Conservation (phyloP, 2,113 vertebrate genomes). For the Macaca fascicularis region DNA sequence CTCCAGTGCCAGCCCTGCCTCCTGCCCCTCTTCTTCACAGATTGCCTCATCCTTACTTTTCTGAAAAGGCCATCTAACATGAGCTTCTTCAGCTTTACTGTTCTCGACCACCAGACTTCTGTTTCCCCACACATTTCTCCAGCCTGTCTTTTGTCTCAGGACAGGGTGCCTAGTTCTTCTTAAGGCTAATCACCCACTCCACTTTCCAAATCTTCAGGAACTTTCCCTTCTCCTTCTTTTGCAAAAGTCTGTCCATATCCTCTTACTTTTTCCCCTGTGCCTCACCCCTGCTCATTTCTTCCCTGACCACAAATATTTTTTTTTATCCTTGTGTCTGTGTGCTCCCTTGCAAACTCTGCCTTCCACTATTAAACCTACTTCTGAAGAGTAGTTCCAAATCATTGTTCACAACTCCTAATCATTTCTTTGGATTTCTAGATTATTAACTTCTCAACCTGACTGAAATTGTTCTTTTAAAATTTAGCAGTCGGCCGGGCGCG, state of each 20-base stretch:
- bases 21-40: not conserved
- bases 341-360: not conserved
- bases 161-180: not conserved
- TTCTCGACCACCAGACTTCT: not conserved
- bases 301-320: not conserved
- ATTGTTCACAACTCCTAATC: not conserved
- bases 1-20: not conserved
- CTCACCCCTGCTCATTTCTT: not conserved
- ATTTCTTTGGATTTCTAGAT: not conserved
- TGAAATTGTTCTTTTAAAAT: conserved; percentile 3
- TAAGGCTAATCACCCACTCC: not conserved
- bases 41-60: not conserved
- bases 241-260: not conserved
- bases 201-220: not conserved
- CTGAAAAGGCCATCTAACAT: not conserved
- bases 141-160: not conserved
- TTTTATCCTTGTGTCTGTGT: conserved; percentile 14
- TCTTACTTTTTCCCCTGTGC: not conserved
- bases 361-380: not conserved
- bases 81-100: not conserved
- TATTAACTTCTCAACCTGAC: not conserved
- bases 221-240: not conserved
- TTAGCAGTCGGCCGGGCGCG: not conserved
- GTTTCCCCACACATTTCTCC: not conserved
- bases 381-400: not conserved